Evolutionary conservation across 2,113 vertebrate species (phyloP).

Genomic region (Alaudala cheleensis): DNA sequence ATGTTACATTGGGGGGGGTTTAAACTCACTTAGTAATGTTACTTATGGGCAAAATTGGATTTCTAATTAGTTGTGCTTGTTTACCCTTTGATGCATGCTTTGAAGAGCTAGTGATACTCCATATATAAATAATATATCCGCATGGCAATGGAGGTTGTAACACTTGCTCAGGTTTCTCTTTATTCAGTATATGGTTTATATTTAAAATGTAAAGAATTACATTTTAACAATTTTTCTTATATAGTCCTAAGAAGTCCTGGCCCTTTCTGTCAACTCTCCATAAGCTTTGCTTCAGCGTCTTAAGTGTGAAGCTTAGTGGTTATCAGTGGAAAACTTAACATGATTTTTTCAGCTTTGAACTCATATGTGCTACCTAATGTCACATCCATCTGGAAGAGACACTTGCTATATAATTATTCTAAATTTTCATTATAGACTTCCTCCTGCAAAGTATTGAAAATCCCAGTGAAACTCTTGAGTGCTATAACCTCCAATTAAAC

Average conservation of each 20-base stretch:
- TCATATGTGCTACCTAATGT: neutral
- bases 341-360: neutral
- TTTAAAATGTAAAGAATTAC: neutral
- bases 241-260: neutral
- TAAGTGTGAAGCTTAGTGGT: neutral
- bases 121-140: neutral
- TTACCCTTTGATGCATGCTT: constrained; percentile 38
- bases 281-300: neutral
- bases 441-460: neutral
- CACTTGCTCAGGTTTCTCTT: neutral
- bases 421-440: neutral
- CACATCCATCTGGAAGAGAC: neutral
- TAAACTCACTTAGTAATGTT: constrained; percentile 47
- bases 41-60: constrained; percentile 58
- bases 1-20: neutral
- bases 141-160: neutral
- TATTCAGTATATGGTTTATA: neutral
- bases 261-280: neutral
- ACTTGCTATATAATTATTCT: neutral
- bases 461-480: neutral
- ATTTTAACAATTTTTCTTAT: neutral
- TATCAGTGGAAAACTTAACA: neutral
- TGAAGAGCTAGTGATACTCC: constrained; percentile 42
- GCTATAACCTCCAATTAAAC: neutral
- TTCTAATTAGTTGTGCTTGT: constrained; percentile 54